Percentiles rank a stretch among this genome's conserved stretches.
phyloP scores from a whole-genome alignment of 1,140 invertebrate species.

The Sarcophaga peregrina region DNA sequence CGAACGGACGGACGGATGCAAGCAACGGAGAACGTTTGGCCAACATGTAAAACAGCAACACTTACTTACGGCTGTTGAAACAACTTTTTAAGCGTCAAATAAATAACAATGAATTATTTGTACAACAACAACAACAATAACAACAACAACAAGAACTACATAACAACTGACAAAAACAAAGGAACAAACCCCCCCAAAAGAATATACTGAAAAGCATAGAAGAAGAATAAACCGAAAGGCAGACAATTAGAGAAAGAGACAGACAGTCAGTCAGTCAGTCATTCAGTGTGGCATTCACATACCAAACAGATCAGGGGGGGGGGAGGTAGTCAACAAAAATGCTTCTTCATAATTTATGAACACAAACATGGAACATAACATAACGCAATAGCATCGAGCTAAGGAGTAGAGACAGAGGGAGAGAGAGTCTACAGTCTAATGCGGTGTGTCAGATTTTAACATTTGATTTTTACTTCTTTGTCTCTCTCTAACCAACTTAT shows the following conservation, averaged over 20 bases:
- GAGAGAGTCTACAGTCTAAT: no score
- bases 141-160: no score
- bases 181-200: neutral
- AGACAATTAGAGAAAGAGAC: no score
- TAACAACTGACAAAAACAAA: neutral
- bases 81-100: no score
- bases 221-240: no score
- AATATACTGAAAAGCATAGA: neutral
- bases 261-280: no score
- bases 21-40: neutral
- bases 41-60: neutral
- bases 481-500: neutral
- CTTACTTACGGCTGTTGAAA: neutral
- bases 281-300: no score
- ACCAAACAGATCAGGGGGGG: neutral
- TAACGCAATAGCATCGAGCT: neutral
- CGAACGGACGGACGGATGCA: neutral
- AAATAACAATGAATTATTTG: constrained; percentile 16
- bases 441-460: no score
- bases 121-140: neutral
- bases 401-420: neutral
- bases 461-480: neutral
- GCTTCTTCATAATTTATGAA: constrained; percentile 27
- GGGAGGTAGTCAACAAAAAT: constrained; percentile 23
- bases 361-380: neutral